Base-by-base conservation (phyloP, 1,140 invertebrate species). In the Lordiphosa collinella region DNA sequence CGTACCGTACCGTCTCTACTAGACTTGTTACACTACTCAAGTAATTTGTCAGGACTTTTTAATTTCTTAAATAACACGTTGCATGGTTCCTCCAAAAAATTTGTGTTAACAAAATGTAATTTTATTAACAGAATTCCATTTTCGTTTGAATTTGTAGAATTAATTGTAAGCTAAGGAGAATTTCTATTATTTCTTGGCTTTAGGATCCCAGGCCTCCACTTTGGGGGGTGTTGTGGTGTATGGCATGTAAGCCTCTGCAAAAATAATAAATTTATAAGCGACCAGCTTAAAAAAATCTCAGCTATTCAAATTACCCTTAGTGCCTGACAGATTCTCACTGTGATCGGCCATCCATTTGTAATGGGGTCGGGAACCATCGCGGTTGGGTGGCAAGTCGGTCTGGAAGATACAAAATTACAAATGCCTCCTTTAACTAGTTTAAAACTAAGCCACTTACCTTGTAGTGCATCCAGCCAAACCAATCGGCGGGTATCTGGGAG, bases 401-500 rank as follows among this genome's bases (percentile, higher is more conserved):
- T 89, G 51, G 7, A 69, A 62, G 0, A 7, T 13, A 18, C 0
- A 36, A 31, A 9, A 29, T n/a, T 6, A 25, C n/a, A 22, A 6
- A 0, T 3, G 6, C 6, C 10, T 18, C 14, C 4, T 18, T 12
- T 16, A 0, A 8, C 3, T 22, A 22, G 6, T 5, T 22, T 5
- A 5, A 22, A 22, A 22, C 18, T 1, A 5, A 22, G 18, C 4
- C 0, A 22, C 3, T 3, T 10, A 89, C 88, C 85, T 94, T 95
- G 75, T 96, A 94, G 88, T 96, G 94, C 68, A 96, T 89, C 95
- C 95, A 96, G 31, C 94, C 93, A 87, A 90, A 96, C 97, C 97
- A 98, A 90, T 98, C 96, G 25, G 96, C 91, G 36, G 96, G 94
- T 31, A 98, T 92, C 92, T 98, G 96, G 73, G 96, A 96, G 1